Base-by-base conservation (phyloP, 2,113 vertebrate species). In the Anser brachyrhynchus region DNA sequence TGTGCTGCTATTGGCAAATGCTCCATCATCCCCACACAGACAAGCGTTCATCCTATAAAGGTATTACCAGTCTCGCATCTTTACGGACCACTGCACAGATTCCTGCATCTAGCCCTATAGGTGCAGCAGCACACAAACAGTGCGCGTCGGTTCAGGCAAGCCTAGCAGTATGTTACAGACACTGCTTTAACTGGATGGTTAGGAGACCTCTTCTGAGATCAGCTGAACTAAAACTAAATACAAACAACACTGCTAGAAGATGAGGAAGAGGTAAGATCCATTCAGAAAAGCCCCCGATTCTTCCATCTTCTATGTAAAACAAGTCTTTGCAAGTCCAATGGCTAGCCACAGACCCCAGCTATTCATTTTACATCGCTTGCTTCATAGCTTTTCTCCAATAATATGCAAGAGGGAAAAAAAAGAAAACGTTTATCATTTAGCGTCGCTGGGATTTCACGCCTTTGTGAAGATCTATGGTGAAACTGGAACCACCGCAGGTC, bases 241-340 rank as follows among this genome's bases (percentile, higher is more conserved):
- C 7, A 55, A 75, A 59, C 18, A 61, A 8, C 2, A 17, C 28
- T 58, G 23, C 43, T 49, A 3, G 12, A 44, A 15, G 7, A 44
- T 12, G 5, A 91, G 44, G 6, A 72, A 78, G 31, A 39, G 59
- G 8, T 3, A 49, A 0, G 0, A 54, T 29, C 9, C 9, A 2
- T 12, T 67, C 31, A 44, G 23, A 17, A 72, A 89, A 78, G 31
- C 9, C 15, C n/a, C 41, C 54, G 55, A 35, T 69, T 64, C 49
- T 84, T 67, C 22, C 14, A 31, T 13, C 17, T 66, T 91, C 61
- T 23, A 1, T 2, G 28, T n/a, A 85, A 85, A 85, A 37, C 16
- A 25, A 33, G 5, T 51, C 51, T 70, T 66, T 67, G 13, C 10
- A 28, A 70, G 64, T 57, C 33, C 39, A 33, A 44, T 9, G 13